These are phyloP conservation scores for Mastomys coucha DNA, from an alignment of 2,113 vertebrate species.

Conservation along the genomic window DNA sequence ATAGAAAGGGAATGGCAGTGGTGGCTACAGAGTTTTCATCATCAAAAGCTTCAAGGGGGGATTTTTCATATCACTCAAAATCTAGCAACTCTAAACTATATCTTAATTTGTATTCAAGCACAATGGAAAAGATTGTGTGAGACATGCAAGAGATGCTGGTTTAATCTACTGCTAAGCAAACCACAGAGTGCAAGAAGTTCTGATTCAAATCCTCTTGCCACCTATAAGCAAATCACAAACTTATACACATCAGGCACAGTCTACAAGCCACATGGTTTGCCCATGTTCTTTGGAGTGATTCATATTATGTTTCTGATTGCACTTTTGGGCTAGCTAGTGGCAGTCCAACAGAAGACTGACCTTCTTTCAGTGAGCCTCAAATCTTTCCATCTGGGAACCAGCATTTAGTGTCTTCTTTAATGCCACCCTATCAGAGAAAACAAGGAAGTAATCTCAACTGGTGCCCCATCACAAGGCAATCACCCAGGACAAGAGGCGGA, in stretches of 20 bases:
- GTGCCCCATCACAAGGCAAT: neutral
- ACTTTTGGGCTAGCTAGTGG: conserved; percentile 12
- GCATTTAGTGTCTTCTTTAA: neutral
- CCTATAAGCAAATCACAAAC: neutral
- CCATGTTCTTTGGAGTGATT: neutral
- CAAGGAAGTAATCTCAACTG: neutral
- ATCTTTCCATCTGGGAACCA: neutral
- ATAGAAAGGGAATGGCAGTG: neutral
- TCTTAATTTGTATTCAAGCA: neutral
- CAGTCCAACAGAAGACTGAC: neutral
- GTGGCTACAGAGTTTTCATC: conserved; percentile 1
- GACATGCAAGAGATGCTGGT: neutral
- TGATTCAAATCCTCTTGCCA: neutral
- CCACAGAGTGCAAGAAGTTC: neutral
- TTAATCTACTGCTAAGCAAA: neutral
- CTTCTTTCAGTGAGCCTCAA: neutral
- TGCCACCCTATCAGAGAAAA: neutral
- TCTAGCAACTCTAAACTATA: neutral
- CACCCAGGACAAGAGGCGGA: neutral
- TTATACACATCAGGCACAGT: neutral
- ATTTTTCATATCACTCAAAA: conserved; percentile 12
- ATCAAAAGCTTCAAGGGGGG: neutral
- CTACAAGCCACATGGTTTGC: neutral
- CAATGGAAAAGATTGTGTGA: neutral
- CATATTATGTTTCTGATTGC: neutral